phyloP scores from a whole-genome alignment of 2,113 vertebrate genomes.

The Corydoras maculifer region DNA sequence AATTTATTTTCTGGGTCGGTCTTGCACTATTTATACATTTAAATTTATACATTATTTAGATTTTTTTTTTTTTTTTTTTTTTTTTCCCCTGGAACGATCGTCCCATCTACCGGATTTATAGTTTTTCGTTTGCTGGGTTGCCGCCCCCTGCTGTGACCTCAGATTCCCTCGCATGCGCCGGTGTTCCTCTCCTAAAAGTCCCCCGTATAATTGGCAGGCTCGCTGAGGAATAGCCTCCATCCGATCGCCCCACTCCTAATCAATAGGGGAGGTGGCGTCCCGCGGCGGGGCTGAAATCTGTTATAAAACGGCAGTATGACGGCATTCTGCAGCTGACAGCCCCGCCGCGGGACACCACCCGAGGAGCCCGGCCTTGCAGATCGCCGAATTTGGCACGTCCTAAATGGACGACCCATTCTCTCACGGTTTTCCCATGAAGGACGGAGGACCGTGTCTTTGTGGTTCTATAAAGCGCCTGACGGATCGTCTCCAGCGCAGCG shows the following conservation, averaged over 20 bases:
- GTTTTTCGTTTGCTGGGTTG: too few species aligned
- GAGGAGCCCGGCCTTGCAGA: constrained; percentile 37
- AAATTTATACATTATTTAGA: too few species aligned
- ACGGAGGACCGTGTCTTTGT: constrained; percentile 32
- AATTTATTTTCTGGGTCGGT: background rate
- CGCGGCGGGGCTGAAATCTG: constrained; percentile 56
- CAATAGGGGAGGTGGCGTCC: constrained; percentile 41
- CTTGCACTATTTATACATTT: too few species aligned
- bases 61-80: too few species aligned
- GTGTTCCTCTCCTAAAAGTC: constrained; percentile 38
- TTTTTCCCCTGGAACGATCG: too few species aligned
- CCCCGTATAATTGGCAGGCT: constrained; percentile 19
- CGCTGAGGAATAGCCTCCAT: constrained; percentile 53
- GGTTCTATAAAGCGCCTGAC: constrained; percentile 21
- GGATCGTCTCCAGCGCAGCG: constrained; percentile 31
- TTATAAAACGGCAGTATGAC: constrained; percentile 50
- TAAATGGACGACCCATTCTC: constrained; percentile 40
- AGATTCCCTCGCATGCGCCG: constrained; percentile 30
- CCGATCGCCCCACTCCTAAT: constrained; percentile 59
- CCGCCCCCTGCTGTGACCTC: background rate
- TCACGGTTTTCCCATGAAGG: constrained; percentile 41
- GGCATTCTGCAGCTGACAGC: constrained; percentile 50
- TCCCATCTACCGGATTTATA: too few species aligned
- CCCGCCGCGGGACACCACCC: background rate
- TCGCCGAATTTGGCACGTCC: constrained; percentile 36